Conservation (phyloP, 23 tunicate genomes). For the Pegea sp. region DNA sequence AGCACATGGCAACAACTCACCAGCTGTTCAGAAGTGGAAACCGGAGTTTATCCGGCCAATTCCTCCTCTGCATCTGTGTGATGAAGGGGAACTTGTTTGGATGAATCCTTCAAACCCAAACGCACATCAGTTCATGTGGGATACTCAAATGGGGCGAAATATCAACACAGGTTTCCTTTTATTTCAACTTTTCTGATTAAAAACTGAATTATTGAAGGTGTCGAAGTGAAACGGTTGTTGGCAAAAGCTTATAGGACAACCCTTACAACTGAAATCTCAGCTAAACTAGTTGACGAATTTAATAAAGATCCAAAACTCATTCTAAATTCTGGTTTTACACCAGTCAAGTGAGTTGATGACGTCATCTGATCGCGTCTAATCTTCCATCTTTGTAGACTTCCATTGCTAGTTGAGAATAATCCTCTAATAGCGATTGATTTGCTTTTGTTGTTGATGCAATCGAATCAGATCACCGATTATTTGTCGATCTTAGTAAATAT, state of each 20-base stretch:
- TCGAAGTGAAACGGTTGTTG: slow-evolving; percentile 59
- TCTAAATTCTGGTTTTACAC: slow-evolving; percentile 62
- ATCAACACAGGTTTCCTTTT: slow-evolving; percentile 55
- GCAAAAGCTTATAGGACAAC: slow-evolving; percentile 56
- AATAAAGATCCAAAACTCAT: slow-evolving; percentile 47
- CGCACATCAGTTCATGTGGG: slow-evolving; percentile 52
- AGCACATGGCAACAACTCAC: slow-evolving; percentile 36
- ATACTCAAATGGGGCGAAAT: slow-evolving; percentile 53
- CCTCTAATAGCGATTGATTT: slow-evolving; percentile 93
- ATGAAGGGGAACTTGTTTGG: slow-evolving; percentile 55
- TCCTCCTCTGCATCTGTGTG: slow-evolving; percentile 56
- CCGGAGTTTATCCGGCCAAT: slow-evolving; percentile 65
- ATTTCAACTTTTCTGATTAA: neutral
- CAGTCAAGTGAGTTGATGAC: slow-evolving; percentile 19
- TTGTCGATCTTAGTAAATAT: slow-evolving; percentile 71
- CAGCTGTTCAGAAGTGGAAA: slow-evolving; percentile 19
- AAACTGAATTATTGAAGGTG: slow-evolving; percentile 3
- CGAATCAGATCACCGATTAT: slow-evolving; percentile 67
- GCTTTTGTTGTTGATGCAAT: slow-evolving; percentile 58
- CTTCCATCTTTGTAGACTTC: no score
- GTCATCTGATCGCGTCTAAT: no score
- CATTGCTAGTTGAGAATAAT: slow-evolving; percentile 84
- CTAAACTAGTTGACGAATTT: slow-evolving; percentile 23
- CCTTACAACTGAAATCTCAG: slow-evolving; percentile 27
- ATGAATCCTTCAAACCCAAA: slow-evolving; percentile 57